A percentile compares a stretch with the other conserved stretches of the same genome.
Evolutionary conservation across 2,113 vertebrate genomes (phyloP).

Genomic region (Gnathonemus longibarbis): DNA sequence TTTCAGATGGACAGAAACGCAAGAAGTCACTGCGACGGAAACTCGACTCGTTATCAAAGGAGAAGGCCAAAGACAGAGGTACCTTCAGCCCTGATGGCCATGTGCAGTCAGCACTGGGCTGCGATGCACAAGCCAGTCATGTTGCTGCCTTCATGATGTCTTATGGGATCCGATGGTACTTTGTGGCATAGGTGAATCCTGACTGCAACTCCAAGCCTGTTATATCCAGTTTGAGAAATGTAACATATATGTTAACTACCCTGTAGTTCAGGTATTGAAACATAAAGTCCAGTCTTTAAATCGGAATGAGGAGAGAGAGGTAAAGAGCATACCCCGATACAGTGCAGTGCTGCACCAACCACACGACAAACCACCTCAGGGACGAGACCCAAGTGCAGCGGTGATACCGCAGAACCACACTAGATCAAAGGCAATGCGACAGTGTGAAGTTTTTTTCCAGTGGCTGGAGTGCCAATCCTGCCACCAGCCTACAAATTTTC

Average conservation of each 20-base stretch:
- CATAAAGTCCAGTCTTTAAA: not conserved
- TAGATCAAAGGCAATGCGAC: too few species aligned
- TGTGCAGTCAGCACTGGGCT: not conserved
- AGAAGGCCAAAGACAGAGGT: slow-evolving; percentile 96
- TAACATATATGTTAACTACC: not conserved
- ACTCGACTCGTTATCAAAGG: slow-evolving; percentile 87
- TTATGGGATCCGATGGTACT: not conserved
- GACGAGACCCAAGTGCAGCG: too few species aligned
- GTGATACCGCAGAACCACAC: too few species aligned
- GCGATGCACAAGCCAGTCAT: not conserved
- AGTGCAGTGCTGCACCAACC: too few species aligned
- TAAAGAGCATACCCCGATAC: too few species aligned
- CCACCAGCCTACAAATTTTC: too few species aligned
- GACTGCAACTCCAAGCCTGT: not conserved
- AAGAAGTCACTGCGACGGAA: slow-evolving; percentile 94
- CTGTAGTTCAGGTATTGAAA: not conserved
- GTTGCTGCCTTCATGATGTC: not conserved
- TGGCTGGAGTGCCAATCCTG: too few species aligned
- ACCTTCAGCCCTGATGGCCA: slow-evolving; percentile 17
- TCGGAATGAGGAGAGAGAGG: too few species aligned
- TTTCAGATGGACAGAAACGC: slow-evolving; percentile 89
- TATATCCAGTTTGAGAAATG: not conserved
- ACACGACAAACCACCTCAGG: too few species aligned
- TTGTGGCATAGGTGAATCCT: not conserved
- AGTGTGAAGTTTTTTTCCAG: too few species aligned